A percentile compares a stretch with the other conserved stretches of the same genome.
Conservation (phyloP, 2,888 invertebrate genomes). For the Troglohyphantes excavatus region DNA sequence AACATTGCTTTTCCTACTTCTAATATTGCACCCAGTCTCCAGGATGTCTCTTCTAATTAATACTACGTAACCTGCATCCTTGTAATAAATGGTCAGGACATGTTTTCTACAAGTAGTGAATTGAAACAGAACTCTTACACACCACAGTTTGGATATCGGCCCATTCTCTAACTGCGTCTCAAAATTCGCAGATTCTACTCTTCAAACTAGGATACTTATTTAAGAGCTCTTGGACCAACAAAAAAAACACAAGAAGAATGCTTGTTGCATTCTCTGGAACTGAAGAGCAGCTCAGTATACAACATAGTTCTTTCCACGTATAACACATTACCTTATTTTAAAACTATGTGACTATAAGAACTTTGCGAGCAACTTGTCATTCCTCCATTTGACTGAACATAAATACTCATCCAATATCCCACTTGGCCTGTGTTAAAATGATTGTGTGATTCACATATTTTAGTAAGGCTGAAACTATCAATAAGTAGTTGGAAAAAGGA, state of each 20-base stretch:
- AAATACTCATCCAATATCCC: neutral
- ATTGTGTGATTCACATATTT: neutral
- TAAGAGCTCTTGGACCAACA: neutral
- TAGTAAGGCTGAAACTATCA: neutral
- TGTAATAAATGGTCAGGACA: conserved; percentile 52
- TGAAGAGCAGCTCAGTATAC: conserved; percentile 21
- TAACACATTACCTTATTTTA: neutral
- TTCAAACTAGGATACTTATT: conserved; percentile 15
- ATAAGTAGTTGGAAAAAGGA: neutral
- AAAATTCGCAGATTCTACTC: conserved; percentile 33
- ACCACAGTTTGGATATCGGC: conserved; percentile 41
- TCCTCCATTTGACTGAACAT: neutral
- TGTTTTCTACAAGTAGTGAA: conserved; percentile 70
- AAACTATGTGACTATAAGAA: neutral
- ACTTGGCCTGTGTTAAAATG: neutral
- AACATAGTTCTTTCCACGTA: neutral
- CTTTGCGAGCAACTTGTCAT: neutral
- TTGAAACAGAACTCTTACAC: conserved; percentile 34
- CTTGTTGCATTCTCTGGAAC: neutral
- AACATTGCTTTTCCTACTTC: conserved; percentile 17
- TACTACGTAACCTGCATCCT: conserved; percentile 46
- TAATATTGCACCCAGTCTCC: conserved; percentile 30
- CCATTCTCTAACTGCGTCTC: conserved; percentile 9
- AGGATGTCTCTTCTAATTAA: conserved; percentile 13
- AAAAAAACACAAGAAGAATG: conserved; percentile 2